Evolutionary conservation across 2,888 invertebrate genomes (phyloP), one percentile per base, ranked within the genome.

Genomic region (Anthophora plumipes): DNA sequence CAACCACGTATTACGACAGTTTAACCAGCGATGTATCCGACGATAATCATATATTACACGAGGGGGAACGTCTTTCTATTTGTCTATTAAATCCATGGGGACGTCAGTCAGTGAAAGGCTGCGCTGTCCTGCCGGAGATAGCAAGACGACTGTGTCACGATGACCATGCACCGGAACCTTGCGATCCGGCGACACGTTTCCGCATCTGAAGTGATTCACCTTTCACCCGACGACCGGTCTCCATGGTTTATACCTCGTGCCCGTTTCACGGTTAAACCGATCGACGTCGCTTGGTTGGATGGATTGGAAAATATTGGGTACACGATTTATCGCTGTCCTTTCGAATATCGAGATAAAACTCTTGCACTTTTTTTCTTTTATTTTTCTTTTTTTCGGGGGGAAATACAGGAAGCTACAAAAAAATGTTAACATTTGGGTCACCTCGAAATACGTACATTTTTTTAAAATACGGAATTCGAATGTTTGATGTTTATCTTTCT

Each of bases 181-280:
- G 41, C 59, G 20, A 67, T 31, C 43, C 66, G n/a, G 46, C 64
- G 78, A 79, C 77, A 60, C 77, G 59, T 79, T 79, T 79, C 79
- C 79, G 79, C 77, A 79, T 79, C 70, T 70, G 79, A 46, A 77
- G 55, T 41, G 79, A 77, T 59, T 70, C 70, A 77, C 77, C 64
- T 66, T 76, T 79, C 76, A 52, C 64, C 50, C 48, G 48, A n/a
- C 52, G 50, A 39, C 39, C 61, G n/a, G 66, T 48, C 17, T 3
- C 22, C 17, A 60, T 12, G 46, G 55, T 9, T n/a, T 50, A 52
- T 63, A 41, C 46, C 20, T 37, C 55, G 22, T 37, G 11, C 17
- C n/a, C 55, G 12, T 69, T n/a, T 68, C 46, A 37, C 22, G 48
- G 31, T 39, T 63, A 22, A 52, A 43, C 8, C 57, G 12, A 31